These are phyloP conservation scores for Tinamus major DNA, from an alignment of 2,797 vertebrate species.

Conservation along the genomic window DNA sequence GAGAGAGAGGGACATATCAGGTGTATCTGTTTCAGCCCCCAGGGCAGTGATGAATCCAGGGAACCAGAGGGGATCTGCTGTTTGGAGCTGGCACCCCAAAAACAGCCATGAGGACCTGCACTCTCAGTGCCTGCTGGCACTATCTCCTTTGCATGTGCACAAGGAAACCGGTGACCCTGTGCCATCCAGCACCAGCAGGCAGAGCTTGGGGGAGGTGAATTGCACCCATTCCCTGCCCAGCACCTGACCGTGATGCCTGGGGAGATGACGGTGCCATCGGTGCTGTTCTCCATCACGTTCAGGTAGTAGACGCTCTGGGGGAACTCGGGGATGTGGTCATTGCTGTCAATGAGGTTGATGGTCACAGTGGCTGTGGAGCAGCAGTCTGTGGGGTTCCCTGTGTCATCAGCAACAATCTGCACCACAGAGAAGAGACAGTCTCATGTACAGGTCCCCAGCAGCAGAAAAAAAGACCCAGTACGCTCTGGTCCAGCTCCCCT, in stretches of 20 bases:
- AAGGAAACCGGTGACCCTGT: neutral
- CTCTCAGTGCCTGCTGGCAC: neutral
- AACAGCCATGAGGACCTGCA: neutral
- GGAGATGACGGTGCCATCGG: conserved; percentile 61
- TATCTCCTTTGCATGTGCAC: neutral
- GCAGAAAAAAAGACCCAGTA: neutral
- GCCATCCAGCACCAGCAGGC: neutral
- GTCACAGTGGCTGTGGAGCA: conserved; percentile 83
- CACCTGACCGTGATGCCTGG: conserved; percentile 83
- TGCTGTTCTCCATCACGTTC: conserved; percentile 82
- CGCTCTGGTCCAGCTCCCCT: neutral
- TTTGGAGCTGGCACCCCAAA: neutral
- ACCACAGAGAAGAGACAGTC: neutral
- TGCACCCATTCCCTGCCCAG: neutral
- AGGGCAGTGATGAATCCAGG: neutral
- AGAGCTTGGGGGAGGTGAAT: neutral
- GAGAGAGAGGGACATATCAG: neutral
- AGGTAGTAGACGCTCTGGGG: conserved; percentile 75
- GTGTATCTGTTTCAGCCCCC: neutral
- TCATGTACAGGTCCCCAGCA: neutral
- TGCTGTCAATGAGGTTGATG: conserved; percentile 85
- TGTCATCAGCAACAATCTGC: conserved; percentile 89
- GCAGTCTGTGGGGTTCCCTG: neutral
- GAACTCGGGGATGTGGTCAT: conserved; percentile 90
- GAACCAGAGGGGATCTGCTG: neutral